These are phyloP conservation scores for Campylomormyrus tamandua DNA, from an alignment of 2,113 vertebrate genomes.

Conservation along the genomic window DNA sequence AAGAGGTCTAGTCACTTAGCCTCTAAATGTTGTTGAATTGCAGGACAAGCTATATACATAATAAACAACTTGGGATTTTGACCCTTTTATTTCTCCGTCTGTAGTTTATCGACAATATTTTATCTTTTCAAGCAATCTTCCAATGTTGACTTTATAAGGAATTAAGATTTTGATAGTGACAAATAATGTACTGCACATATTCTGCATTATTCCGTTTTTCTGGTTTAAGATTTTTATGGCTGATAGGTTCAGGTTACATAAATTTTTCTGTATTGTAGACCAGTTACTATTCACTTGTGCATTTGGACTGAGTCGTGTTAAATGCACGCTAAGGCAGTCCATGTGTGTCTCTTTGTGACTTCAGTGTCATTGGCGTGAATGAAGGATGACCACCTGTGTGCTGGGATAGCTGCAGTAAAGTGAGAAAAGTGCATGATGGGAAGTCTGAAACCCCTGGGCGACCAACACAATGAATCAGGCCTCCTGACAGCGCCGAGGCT, in stretches of 20 bases:
- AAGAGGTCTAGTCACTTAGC: background rate
- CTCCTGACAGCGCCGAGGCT: conserved; percentile 52
- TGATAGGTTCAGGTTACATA: background rate
- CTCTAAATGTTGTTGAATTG: background rate
- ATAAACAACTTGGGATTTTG: background rate
- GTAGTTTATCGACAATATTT: background rate
- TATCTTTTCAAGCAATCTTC: background rate
- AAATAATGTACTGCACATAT: background rate
- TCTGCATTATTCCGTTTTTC: background rate
- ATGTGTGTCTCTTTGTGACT: background rate
- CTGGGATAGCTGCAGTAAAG: background rate
- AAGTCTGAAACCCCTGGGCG: conserved; percentile 24
- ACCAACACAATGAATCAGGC: conserved; percentile 50
- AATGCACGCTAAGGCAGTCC: background rate
- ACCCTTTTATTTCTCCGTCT: background rate
- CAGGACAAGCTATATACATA: conserved; percentile 1
- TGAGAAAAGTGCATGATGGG: conserved; percentile 35
- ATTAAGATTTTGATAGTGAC: background rate
- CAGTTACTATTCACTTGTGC: background rate
- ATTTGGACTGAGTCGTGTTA: background rate
- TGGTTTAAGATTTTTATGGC: background rate
- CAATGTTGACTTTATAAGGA: background rate
- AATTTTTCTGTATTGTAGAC: background rate
- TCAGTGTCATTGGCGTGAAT: background rate
- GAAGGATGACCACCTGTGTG: conserved; percentile 15